Base-by-base conservation (phyloP, 37 sponge, comb jelly and placozoan genomes). In the Ianthella basta region DNA sequence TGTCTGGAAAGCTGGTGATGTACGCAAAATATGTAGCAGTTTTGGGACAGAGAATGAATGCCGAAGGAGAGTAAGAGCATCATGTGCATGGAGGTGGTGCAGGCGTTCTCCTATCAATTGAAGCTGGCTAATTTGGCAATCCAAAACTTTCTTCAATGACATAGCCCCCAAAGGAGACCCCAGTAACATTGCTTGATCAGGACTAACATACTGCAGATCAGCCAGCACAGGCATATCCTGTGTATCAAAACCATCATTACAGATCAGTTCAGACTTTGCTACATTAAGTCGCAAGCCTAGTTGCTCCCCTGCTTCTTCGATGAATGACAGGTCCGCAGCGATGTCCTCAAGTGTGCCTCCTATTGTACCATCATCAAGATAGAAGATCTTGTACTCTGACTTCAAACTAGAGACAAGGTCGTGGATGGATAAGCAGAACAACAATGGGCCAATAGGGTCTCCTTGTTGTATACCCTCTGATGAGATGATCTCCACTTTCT, bases 1-100 rank as follows among this genome's bases (percentile, higher is more conserved):
- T 32, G 79, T 32, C 10, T 77, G 37, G 55, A 77, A 59, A 55
- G 66, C 79, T 25, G 77, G 89, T 19, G 89, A 85, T 60, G 89
- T 85, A 20, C 89, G 30, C 29, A 89, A 74, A 18, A 83, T 16
- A 56, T 89, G 55, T 15, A 85, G 60, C 30, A 89, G 82, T 50
- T 80, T 80, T 16, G 86, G 85, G 37, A 89, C 81, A 40, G 89
- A 60, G 38, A 88, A 80, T 20, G 80, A 84, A 40, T 88, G 78
- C 18, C 59, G 54, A 13, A 88, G 64, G 4, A 88, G 80, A 44
- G 59, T 39, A 50, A 82, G n/a, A 59, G 80, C 84, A 79, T 88
- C 83, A 56, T 88, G 88, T 55, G 59, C 53, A 23, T 38, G 21
- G 23, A 87, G 55, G 60, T 64, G 55, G 23, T 40, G 53, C 21